Base-by-base conservation (phyloP, 2,113 vertebrate genomes). In the Lasiurus borealis region DNA sequence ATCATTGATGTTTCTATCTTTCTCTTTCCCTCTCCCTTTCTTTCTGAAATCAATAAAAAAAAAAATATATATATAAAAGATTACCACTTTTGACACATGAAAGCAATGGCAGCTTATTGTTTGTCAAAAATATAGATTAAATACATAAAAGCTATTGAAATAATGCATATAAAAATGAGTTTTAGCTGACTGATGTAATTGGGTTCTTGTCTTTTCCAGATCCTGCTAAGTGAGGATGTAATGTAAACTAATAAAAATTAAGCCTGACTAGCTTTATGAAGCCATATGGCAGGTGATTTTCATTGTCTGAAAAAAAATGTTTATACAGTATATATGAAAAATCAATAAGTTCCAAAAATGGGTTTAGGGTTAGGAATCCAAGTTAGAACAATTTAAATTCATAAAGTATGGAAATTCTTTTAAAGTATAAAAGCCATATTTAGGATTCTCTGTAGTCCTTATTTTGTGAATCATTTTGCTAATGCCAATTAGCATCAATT, bases 211-310 rank as follows among this genome's bases (percentile, higher is more conserved):
- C 8, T 77, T 94, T 83, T 88, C 46, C 92, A 44, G 48, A 75
- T 89, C 36, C 29, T 21, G 31, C 52, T 93, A 80, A 88, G 44
- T 95, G 29, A 96, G 29, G 66, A 92, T 91, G 36, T 84, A 93
- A 88, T 90, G 14, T 76, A 96, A 98, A 95, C 50, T 97, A 97
- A 97, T 97, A 96, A 96, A 82, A 96, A 97, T 12, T 52, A 96
- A 97, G 52, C 11, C 69, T 86, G 52, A 69, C 71, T 95, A 40
- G 18, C 64, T 93, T 97, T 97, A 96, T 93, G 72, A 96, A 97
- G 59, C 52, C 23, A 84, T 95, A 90, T 93, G 62, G 66, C 88
- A 97, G 77, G 36, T 14, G 5, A n/a, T 95, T 93, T 93, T 97
- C 85, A 88, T 48, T 93, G 75, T 93, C 19, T 87, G 82, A 15